phyloP scores from a whole-genome alignment of 1,140 invertebrate species.

The Melanaphis sacchari region DNA sequence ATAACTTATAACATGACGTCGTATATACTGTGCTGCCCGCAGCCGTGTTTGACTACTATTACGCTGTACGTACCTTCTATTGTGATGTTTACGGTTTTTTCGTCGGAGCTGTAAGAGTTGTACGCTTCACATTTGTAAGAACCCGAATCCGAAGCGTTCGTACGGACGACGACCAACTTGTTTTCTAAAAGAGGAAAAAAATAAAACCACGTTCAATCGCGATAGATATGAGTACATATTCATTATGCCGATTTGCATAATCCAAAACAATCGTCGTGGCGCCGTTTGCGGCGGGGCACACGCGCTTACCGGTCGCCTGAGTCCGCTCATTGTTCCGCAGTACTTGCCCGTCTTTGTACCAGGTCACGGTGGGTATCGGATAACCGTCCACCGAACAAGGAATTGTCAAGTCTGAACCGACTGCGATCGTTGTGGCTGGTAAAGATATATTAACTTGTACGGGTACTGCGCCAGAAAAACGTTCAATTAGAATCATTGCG shows the following conservation, averaged over 20 bases:
- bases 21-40: not conserved
- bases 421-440: slow-evolving; percentile 67
- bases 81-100: slow-evolving; percentile 70
- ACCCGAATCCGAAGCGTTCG: slow-evolving; percentile 74
- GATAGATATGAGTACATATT: not conserved
- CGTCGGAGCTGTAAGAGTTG: slow-evolving; percentile 73
- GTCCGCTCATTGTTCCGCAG: slow-evolving; percentile 66
- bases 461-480: slow-evolving; percentile 66
- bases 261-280: not conserved
- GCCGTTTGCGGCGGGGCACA: not conserved
- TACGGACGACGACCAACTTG: slow-evolving; percentile 71
- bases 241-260: not conserved
- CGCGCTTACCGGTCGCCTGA: slow-evolving; percentile 69
- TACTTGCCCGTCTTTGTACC: slow-evolving; percentile 77
- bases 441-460: slow-evolving; percentile 69
- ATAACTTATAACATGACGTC: not conserved
- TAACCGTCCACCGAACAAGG: slow-evolving; percentile 80
- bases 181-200: slow-evolving; percentile 66
- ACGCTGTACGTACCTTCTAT: slow-evolving; percentile 71
- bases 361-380: slow-evolving; percentile 75
- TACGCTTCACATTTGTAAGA: slow-evolving; percentile 79
- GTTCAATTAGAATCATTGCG: not conserved
- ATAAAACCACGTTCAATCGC: not conserved
- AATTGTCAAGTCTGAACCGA: slow-evolving; percentile 74
- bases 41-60: not conserved